Evolutionary conservation across 1,140 invertebrate genomes (phyloP).

Genomic region (Bombus sibiricus): DNA sequence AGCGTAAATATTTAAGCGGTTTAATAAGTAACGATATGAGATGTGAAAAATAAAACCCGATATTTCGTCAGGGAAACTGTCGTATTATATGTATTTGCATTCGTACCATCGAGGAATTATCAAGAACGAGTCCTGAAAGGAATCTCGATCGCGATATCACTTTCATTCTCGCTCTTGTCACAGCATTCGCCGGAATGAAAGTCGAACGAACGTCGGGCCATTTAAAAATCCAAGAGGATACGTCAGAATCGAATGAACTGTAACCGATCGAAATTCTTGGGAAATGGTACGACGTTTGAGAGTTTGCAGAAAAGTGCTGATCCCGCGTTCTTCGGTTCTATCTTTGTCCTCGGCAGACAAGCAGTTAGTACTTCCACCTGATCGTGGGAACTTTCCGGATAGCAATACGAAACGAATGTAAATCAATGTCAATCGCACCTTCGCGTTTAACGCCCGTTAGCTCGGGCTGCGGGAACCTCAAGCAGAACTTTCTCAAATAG

Average conservation of each 20-base stretch:
- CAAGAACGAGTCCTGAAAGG: too few species aligned
- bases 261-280: constrained; percentile 57
- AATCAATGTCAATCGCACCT: constrained; percentile 44
- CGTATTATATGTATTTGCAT: neutral
- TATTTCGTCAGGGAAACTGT: neutral
- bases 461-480: neutral
- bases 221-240: neutral
- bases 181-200: neutral
- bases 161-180: neutral
- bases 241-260: constrained; percentile 41
- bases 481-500: neutral
- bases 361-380: constrained; percentile 20
- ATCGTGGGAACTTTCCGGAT: constrained; percentile 14
- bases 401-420: constrained; percentile 42
- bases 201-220: neutral
- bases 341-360: constrained; percentile 27
- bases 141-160: too few species aligned
- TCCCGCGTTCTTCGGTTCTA: constrained; percentile 42
- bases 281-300: constrained; percentile 26
- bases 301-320: constrained; percentile 57
- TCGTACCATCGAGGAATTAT: neutral
- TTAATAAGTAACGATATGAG: neutral
- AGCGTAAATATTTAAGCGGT: neutral
- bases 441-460: neutral
- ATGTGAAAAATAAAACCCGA: neutral